A percentile compares a stretch with the other conserved stretches of the same genome.
phyloP scores from a whole-genome alignment of 2,888 invertebrate genomes.

The Pammene aurita region DNA sequence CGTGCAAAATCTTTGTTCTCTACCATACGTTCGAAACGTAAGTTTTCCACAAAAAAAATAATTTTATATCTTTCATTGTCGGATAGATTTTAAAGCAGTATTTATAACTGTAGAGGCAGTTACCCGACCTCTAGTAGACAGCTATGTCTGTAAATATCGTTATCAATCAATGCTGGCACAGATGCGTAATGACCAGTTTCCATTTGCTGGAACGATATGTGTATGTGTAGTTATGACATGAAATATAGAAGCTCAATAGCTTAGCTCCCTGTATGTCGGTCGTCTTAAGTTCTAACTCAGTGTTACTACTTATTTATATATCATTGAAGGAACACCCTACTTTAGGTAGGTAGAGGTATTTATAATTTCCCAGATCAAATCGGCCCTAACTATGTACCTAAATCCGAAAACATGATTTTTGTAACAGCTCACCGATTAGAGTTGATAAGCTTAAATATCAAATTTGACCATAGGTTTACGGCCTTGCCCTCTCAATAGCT shows the following conservation, averaged over 20 bases:
- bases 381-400: background rate
- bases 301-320: background rate
- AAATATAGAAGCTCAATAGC: background rate
- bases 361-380: too few species aligned
- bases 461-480: constrained; percentile 35
- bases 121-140: constrained; percentile 16
- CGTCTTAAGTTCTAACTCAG: background rate
- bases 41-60: too few species aligned
- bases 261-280: background rate
- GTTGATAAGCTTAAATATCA: constrained; percentile 4
- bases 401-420: background rate
- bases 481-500: constrained; percentile 51
- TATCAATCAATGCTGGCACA: constrained; percentile 35
- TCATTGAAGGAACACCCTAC: too few species aligned
- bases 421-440: background rate
- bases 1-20: too few species aligned
- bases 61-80: background rate
- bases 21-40: too few species aligned
- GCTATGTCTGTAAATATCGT: constrained; percentile 24
- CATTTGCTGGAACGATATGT: background rate
- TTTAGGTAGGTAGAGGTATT: too few species aligned
- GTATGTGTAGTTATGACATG: background rate
- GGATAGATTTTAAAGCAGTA: background rate
- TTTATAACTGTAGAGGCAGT: background rate
- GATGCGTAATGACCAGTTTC: constrained; percentile 18